These are phyloP conservation scores for Anableps anableps DNA, from an alignment of 2,797 vertebrate species.

Conservation along the genomic window DNA sequence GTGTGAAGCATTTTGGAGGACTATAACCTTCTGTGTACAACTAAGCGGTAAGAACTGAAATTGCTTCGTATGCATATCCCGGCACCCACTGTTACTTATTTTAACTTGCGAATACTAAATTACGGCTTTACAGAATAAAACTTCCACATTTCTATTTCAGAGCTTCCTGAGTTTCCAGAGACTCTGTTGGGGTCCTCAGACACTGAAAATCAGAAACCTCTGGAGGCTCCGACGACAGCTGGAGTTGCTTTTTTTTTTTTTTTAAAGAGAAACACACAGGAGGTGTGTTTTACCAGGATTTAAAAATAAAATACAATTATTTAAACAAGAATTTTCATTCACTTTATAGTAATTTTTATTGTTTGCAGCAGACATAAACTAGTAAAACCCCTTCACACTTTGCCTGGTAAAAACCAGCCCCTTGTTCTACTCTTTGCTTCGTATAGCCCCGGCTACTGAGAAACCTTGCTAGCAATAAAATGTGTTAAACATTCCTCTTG, in stretches of 20 bases:
- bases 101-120: neutral
- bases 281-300: neutral
- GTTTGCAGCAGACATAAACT: neutral
- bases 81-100: neutral
- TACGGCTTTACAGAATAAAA: neutral
- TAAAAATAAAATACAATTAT: neutral
- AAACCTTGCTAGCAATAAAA: no score
- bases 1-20: neutral
- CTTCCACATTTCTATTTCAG: neutral
- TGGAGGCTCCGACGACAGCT: neutral
- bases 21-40: neutral
- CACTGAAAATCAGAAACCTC: neutral
- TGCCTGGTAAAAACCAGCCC: neutral
- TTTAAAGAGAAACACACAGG: neutral
- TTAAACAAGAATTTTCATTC: neutral
- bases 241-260: neutral
- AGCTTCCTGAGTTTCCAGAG: neutral
- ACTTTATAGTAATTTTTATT: neutral
- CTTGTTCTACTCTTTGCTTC: neutral
- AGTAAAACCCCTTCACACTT: no score
- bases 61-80: no score
- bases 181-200: neutral
- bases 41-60: neutral
- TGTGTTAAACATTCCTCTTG: no score
- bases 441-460: no score